Evolutionary conservation across 1,140 invertebrate species (phyloP).

Genomic region (Proctacanthus coquilletti): DNA sequence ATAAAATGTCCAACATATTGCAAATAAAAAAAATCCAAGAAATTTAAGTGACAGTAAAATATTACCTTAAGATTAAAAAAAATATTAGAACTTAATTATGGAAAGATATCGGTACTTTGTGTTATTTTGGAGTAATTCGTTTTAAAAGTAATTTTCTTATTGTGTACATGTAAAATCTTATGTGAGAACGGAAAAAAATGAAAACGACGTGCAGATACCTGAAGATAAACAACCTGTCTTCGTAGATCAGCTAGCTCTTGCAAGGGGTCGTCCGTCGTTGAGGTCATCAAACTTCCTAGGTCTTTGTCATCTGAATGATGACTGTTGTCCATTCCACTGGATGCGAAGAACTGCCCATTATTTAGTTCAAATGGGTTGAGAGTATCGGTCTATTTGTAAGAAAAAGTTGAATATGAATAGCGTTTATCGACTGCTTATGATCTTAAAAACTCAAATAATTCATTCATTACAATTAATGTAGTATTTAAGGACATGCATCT

Average conservation of each 20-base stretch:
- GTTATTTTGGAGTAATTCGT: too few relatives aligned
- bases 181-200: constrained; percentile 5
- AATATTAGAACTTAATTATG: too few relatives aligned
- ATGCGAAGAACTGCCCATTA: constrained; percentile 57
- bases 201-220: constrained; percentile 36
- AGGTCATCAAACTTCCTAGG: constrained; percentile 31
- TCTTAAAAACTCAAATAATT: too few relatives aligned
- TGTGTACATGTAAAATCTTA: too few relatives aligned
- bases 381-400: constrained; percentile 49
- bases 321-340: constrained; percentile 32
- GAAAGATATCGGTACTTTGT: too few relatives aligned
- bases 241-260: constrained; percentile 58
- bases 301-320: constrained; percentile 39
- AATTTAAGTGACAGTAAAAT: too few relatives aligned
- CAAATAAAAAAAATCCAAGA: too few relatives aligned
- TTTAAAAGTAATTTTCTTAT: too few relatives aligned
- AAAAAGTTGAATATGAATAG: constrained; percentile 10
- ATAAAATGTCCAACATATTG: too few relatives aligned
- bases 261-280: constrained; percentile 35
- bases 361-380: constrained; percentile 73
- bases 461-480: too few relatives aligned
- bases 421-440: constrained; percentile 3
- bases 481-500: too few relatives aligned
- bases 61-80: too few relatives aligned
- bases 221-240: constrained; percentile 59